These are phyloP conservation scores for Proisotoma minuta DNA, from an alignment of 2,888 invertebrate genomes.

Conservation along the genomic window DNA sequence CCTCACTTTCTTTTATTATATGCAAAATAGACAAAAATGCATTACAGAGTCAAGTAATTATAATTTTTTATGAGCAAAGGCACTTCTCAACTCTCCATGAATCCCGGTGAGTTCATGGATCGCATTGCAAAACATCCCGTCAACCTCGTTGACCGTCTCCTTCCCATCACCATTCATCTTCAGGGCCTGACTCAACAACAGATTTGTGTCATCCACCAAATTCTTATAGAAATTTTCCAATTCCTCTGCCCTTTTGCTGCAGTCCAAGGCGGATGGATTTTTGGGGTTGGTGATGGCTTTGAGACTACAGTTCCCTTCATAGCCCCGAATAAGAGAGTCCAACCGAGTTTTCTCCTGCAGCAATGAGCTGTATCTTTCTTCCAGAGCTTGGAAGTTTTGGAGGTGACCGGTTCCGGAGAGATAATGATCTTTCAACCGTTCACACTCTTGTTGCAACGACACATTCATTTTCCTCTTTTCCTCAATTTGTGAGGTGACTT, in stretches of 20 bases:
- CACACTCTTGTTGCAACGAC: neutral
- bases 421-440: neutral
- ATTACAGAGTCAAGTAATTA: no score
- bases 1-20: no score
- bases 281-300: no score
- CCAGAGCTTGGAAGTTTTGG: neutral
- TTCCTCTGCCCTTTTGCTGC: neutral
- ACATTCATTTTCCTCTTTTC: neutral
- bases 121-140: neutral
- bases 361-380: neutral
- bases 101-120: neutral
- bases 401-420: no score
- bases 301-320: no score
- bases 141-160: neutral
- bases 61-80: no score
- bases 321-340: no score
- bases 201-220: neutral
- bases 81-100: neutral
- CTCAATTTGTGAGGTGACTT: constrained; percentile 17
- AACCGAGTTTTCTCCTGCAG: neutral
- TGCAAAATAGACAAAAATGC: no score
- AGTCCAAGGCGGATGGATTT: no score
- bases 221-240: neutral
- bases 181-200: neutral
- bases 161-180: neutral